Evolutionary conservation across 2,888 invertebrate species (phyloP), one percentile per base, ranked within the genome.

Genomic region (Pterostichus madidus): DNA sequence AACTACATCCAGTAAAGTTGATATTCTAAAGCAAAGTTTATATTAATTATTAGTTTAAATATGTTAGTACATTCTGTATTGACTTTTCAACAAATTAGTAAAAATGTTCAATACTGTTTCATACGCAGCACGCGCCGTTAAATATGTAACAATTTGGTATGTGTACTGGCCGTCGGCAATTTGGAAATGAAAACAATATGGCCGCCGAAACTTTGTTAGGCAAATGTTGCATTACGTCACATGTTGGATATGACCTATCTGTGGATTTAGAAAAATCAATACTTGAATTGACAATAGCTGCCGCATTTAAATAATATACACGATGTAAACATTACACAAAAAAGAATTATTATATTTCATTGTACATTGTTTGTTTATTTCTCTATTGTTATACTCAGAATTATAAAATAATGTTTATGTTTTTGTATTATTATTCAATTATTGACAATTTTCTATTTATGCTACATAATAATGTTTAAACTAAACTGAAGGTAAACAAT

Each of bases 121-220:
- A 32, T 64, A 11, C 64, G 31, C 17, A 59, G 24, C 11, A 10
- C 17, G 24, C 11, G 31, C 17, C 24, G 59, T 24, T 59, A 31
- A 59, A 59, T 59, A 64, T 64, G 31, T 64, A 64, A 64, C 64
- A 64, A 64, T 64, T 64, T 35, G 31, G 35, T 64, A 13, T 35
- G 35, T 64, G 64, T 64, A 13, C 52, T 52, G 13, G 24, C 59
- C 64, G 6, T 2, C 13, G 64, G 64, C 39, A 35, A 64, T 64
- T 39, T 32, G n/a, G 35, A 64, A 64, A 64, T 64, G 35, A 64
- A 64, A 64, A 64, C 39, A 64, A 35, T 24, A 59, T 64, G 64
- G 31, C 32, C 7, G 35, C 15, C n/a, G 35, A 32, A 39, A 64
- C 64, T 39, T 64, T 64, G 64, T 64, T 64, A 39, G 64, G 39